A percentile compares a stretch with the other conserved stretches of the same genome.
Conservation (phyloP, 2,113 vertebrate species). For the Cheirogaleus medius region DNA sequence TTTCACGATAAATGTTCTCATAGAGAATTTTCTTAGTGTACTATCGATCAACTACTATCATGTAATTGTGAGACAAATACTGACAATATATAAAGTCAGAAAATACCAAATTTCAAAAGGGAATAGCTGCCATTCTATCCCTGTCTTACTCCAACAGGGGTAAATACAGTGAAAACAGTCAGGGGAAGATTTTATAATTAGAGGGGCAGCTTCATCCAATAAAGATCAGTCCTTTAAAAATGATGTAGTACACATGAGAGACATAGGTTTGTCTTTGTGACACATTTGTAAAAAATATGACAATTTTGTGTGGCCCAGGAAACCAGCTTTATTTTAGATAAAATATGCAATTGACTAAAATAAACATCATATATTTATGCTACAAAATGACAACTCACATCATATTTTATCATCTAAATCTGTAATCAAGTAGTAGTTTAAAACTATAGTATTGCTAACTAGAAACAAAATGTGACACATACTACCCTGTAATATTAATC, state of each 20-base stretch:
- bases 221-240: not conserved
- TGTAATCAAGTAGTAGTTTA: not conserved
- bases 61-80: not conserved
- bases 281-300: not conserved
- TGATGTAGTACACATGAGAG: not conserved
- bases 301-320: not conserved
- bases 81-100: not conserved
- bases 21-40: not conserved
- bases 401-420: constrained; percentile 26
- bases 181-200: not conserved
- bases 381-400: not conserved
- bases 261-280: not conserved
- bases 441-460: not conserved
- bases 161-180: not conserved
- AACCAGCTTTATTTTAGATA: not conserved
- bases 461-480: not conserved
- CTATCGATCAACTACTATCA: not conserved
- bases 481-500: not conserved
- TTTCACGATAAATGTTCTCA: constrained; percentile 17
- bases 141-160: not conserved
- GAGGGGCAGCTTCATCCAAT: not conserved
- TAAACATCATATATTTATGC: not conserved
- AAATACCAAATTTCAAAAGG: not conserved
- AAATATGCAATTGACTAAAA: not conserved
- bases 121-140: not conserved